These are phyloP conservation scores for Lacerta bilineata DNA, from an alignment of 2,797 vertebrate species.

Conservation along the genomic window DNA sequence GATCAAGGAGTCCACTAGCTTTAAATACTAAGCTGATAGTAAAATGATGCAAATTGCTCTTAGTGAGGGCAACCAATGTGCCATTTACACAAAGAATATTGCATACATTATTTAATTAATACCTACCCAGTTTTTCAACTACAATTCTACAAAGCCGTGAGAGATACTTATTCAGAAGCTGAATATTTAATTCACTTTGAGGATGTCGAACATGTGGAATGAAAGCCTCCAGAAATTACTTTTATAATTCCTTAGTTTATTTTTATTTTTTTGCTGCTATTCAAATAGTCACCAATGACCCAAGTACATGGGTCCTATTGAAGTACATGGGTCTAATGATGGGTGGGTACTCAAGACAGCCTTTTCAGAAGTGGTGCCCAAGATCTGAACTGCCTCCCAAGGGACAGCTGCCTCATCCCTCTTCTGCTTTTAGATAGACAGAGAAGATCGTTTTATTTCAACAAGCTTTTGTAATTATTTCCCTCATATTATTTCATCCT, in stretches of 20 bases:
- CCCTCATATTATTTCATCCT: neutral
- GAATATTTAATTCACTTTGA: neutral
- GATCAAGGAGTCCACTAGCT: neutral
- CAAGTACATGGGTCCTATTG: neutral
- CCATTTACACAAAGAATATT: fast-evolving
- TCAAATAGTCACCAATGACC: neutral
- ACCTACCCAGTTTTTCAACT: neutral
- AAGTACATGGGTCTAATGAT: too few relatives aligned
- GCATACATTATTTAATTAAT: neutral
- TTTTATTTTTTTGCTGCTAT: neutral
- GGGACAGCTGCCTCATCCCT: too few relatives aligned
- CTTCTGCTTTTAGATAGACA: neutral
- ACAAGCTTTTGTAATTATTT: neutral
- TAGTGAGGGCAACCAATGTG: neutral
- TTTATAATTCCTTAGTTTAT: neutral
- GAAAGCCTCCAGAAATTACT: neutral
- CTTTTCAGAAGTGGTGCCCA: neutral
- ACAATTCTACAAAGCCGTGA: neutral
- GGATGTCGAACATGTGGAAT: neutral
- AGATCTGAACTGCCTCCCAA: neutral
- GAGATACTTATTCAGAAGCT: neutral
- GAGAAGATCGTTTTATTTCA: neutral
- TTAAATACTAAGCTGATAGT: neutral
- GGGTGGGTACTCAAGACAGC: neutral
- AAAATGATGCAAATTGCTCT: slow-evolving; percentile 21